Conservation (phyloP, 2,888 invertebrate species). For the Eucera pruinosa region DNA sequence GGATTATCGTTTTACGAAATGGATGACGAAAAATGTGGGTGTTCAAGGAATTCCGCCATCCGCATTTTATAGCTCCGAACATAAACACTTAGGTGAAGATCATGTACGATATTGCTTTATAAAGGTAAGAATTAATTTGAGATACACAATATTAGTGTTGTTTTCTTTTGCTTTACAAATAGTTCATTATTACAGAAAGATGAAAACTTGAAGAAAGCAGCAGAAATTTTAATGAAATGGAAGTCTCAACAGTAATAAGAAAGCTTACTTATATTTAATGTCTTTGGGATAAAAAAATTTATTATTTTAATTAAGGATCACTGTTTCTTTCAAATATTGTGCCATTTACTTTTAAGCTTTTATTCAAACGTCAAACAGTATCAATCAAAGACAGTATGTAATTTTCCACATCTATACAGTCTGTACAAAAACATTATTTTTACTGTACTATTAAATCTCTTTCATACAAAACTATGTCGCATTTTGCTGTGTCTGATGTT, state of each 20-base stretch:
- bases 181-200: constrained; percentile 87
- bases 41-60: constrained; percentile 97
- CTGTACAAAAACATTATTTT: not conserved
- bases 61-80: constrained; percentile 93
- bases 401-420: not conserved
- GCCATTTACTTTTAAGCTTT: not conserved
- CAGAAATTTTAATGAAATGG: constrained; percentile 82
- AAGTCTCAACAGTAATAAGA: constrained; percentile 72
- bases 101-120: constrained; percentile 97
- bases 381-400: not conserved
- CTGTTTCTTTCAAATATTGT: not conserved
- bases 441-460: not conserved
- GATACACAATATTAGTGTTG: not conserved
- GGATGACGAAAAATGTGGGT: constrained; percentile 97
- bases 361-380: not conserved
- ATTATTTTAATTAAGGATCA: not conserved
- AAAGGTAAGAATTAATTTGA: constrained; percentile 87
- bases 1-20: constrained; percentile 97
- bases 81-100: constrained; percentile 93
- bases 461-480: constrained; percentile 20
- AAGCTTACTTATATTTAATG: not conserved
- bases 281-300: not conserved
- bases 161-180: not conserved
- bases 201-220: constrained; percentile 83
- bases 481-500: constrained; percentile 35